Evolutionary conservation across 1,140 invertebrate genomes (phyloP), one percentile per base, ranked within the genome.

Genomic region (Diorhabda elongata): DNA sequence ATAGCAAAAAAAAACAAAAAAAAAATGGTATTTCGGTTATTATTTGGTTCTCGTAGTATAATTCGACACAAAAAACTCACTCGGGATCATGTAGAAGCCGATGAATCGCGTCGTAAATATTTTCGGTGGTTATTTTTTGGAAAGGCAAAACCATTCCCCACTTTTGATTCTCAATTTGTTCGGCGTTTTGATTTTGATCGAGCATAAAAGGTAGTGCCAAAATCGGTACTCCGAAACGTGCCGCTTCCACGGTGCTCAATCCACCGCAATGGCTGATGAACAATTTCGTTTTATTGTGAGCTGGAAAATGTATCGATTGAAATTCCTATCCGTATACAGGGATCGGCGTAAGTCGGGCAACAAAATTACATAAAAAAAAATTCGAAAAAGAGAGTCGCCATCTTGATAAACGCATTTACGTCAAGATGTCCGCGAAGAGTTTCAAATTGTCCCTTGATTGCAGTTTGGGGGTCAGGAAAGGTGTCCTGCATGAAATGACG

Each of bases 171-270:
- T n/a, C n/a, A 6, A 52, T 52, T 52, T 52, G 47, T 52, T 52
- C 47, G 2, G 47, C 47, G 6, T 8, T 6, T 52, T 8, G 47
- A 52, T 70, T 70, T 70, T 81, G 80, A 71, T 81, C 80, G 1
- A 65, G 69, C 67, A 75, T 79, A 57, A 82, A 71, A 7, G 81
- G 81, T 11, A 82, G 76, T 5, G 74, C 76, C 3, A 87, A 65
- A 6, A 87, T 72, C 3, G 86, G 86, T 4, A 85, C 81, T n/a
- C 81, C 84, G 69, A 80, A 75, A 66, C 84, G 81, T 2, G 84
- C 74, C 0, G 83, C 80, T 75, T 88, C 87, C 4, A 69, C 70
- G 5, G 72, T 74, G 61, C 75, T 78, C 44, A 74, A 59, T 9
- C 73, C 44, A 44, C 76, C 76, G 9, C 73, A 70, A 67, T 78